Evolutionary conservation across 1,140 invertebrate species (phyloP).

Genomic region (Solenopsis invicta): DNA sequence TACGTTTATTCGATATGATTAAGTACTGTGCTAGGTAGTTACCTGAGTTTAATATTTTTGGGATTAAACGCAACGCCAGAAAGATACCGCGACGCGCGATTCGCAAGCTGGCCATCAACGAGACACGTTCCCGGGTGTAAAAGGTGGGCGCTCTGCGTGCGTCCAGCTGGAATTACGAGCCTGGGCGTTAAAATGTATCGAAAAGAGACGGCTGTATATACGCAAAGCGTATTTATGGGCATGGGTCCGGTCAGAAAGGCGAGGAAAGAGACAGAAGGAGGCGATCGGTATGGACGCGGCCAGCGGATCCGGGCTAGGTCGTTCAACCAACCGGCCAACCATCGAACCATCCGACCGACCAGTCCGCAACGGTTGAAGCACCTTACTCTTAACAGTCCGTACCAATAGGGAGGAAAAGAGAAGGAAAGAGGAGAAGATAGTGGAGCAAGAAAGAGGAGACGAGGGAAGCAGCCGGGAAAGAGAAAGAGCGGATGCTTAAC

Average conservation of each 20-base stretch:
- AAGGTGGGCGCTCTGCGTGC: constrained; percentile 62
- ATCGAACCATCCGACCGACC: constrained; percentile 73
- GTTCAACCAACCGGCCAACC: constrained; percentile 78
- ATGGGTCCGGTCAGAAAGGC: constrained; percentile 59
- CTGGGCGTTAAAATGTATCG: constrained; percentile 76
- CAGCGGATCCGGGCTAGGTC: constrained; percentile 79
- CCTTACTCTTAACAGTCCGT: constrained; percentile 77
- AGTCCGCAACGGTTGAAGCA: constrained; percentile 70
- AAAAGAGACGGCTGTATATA: constrained; percentile 68
- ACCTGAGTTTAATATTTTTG: background rate
- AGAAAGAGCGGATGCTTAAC: constrained; percentile 47
- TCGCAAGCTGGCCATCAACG: constrained; percentile 61
- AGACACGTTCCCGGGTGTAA: constrained; percentile 60
- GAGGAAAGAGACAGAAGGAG: constrained; percentile 73
- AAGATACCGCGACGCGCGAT: constrained; percentile 15
- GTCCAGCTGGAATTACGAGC: constrained; percentile 38
- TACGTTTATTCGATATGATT: background rate
- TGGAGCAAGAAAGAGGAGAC: background rate
- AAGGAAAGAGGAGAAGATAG: constrained; percentile 20
- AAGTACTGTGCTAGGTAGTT: background rate
- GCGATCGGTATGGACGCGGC: constrained; percentile 76
- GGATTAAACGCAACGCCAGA: background rate
- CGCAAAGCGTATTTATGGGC: constrained; percentile 74
- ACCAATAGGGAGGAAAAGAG: constrained; percentile 33
- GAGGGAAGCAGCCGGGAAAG: constrained; percentile 16